Evolutionary conservation across 2,113 vertebrate species (phyloP), one percentile per base, ranked within the genome.

Genomic region (Manacus vitellinus): DNA sequence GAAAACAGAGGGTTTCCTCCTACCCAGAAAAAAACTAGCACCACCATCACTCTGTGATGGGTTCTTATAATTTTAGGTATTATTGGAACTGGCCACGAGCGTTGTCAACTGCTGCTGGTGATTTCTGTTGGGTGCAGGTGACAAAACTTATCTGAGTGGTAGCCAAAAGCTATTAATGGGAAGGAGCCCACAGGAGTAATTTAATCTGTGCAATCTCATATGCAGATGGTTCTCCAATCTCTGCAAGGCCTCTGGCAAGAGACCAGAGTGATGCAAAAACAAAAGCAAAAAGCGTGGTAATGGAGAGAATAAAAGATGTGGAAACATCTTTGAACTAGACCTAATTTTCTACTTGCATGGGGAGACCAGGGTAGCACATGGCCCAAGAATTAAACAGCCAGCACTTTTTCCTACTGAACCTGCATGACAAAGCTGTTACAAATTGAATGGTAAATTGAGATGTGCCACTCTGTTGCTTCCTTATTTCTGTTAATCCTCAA

Each of bases 151-250:
- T 18, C 76, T 95, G 90, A 85, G 46, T 5, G 1, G 18, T 33
- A 77, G 85, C 95, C 94, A 96, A 84, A 83, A 49, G 33, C 56
- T 96, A 83, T 94, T 96, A 75, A 90, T 61, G 78, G 75, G 71
- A 33, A 83, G 89, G 83, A 80, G 72, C 67, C 73, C 63, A 72
- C 24, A 47, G 75, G 56, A 74, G 88, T 83, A 83, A 93, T 83
- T 79, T 61, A 73, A 83, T 94, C 85, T 67, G 10, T 92, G 78
- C 90, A 83, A 94, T 92, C 6, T 78, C 82, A 93, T 59, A 81
- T 80, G 54, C 75, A 83, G 74, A 61, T 79, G 76, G 59, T 78
- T 90, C 92, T 94, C 56, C 39, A 78, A 23, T 92, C 71, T 83
- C 74, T 88, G 46, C 1, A 8, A 76, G 81, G 67, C 24, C 21